Evolutionary conservation across 2,888 invertebrate species (phyloP), one percentile per base, ranked within the genome.

Genomic region (Lithosia quadra): DNA sequence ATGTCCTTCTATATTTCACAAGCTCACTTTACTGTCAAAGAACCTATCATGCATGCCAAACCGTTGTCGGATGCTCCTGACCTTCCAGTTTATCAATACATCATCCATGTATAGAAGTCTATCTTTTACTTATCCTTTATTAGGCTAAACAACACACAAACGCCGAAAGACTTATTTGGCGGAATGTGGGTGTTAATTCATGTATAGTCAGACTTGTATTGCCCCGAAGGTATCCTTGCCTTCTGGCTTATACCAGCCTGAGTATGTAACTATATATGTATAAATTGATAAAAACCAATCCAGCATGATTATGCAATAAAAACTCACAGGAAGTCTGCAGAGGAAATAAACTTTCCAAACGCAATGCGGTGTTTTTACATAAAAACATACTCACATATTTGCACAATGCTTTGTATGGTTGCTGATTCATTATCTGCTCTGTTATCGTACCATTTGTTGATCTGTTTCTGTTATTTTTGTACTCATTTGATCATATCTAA

Each of bases 401-500:
- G 81, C 84, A 84, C 82, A 84, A 84, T 84, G 83, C 82, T 74
- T 43, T 65, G 59, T 69, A 73, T 72, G 55, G 71, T 73, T 71
- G 70, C 73, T 71, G 87, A 88, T 88, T 87, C 79, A 81, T 75
- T 86, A 88, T 88, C 88, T 83, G 65, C 68, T 68, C 59, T 64
- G 65, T 79, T 87, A 86, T 89, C 86, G 62, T 64, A 57, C 74
- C 76, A 72, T 76, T 78, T 75, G 81, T 67, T 82, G 83, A 83
- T 89, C 86, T 87, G 90, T 76, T 85, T 79, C 81, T 85, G 81
- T 83, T 82, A 76, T 71, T 71, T 68, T 74, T 69, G 72, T 75
- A 75, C 76, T 65, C 63, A 69, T 70, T 72, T 84, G 82, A 84
- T 75, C 69, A 61, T 61, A 71, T 76, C 72, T 75, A 72, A 74